Evolutionary conservation across 1,140 invertebrate genomes (phyloP).

Genomic region (Aphis craccivora): DNA sequence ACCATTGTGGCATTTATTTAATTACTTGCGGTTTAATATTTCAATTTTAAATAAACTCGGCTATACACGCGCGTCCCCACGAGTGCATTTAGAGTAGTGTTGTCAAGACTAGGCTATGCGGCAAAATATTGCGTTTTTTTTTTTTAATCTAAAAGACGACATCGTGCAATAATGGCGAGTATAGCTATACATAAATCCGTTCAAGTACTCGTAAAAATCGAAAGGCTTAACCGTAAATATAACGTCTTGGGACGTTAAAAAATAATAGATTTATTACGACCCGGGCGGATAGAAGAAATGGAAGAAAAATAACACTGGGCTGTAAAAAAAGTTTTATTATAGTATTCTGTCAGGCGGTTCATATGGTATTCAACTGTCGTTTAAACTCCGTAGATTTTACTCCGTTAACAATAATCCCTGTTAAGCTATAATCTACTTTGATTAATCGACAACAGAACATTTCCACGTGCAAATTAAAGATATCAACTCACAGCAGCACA

Average conservation of each 20-base stretch:
- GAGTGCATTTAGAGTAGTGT: background rate
- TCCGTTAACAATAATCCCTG: background rate
- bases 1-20: constrained; percentile 12
- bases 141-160: background rate
- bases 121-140: background rate
- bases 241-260: constrained; percentile 11
- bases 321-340: constrained; percentile 15
- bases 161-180: background rate
- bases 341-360: background rate
- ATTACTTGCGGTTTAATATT: constrained; percentile 49
- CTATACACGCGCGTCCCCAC: background rate
- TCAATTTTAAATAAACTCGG: constrained; percentile 39
- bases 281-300: background rate
- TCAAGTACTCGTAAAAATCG: constrained; percentile 13
- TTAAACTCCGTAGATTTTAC: constrained; percentile 17
- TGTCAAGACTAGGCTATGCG: background rate
- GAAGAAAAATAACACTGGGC: background rate
- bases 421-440: constrained; percentile 5
- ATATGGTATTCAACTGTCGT: constrained; percentile 16
- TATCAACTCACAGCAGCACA: background rate
- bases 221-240: constrained; percentile 24
- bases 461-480: background rate
- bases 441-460: background rate
- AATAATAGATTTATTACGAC: constrained; percentile 36
- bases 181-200: background rate